Percentiles rank a stretch among this genome's conserved stretches.
Conservation (phyloP, 1,140 invertebrate genomes). For the Penaeus indicus region DNA sequence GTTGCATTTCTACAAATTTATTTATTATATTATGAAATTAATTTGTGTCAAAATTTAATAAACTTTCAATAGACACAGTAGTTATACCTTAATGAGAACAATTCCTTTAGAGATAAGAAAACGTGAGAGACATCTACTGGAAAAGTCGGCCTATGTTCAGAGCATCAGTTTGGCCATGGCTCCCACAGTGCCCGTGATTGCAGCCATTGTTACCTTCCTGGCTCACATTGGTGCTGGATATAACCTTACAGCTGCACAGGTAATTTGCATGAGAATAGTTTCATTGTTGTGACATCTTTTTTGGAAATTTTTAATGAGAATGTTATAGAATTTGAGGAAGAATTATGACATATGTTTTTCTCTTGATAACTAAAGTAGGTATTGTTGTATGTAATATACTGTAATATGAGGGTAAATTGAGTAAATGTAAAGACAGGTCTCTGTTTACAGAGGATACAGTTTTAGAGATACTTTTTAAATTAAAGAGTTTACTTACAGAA, state of each 20-base stretch:
- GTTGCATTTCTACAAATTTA: neutral
- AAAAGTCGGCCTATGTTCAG: conserved; percentile 78
- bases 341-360: no score
- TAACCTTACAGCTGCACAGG: conserved; percentile 80
- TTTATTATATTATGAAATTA: neutral
- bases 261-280: conserved; percentile 71
- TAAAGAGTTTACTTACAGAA: no score
- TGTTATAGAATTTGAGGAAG: neutral
- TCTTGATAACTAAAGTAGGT: no score
- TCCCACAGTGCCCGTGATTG: conserved; percentile 76
- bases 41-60: neutral
- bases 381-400: no score
- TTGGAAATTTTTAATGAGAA: neutral
- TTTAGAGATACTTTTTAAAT: no score
- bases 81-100: neutral
- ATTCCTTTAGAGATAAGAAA: conserved; percentile 76
- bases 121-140: conserved; percentile 73
- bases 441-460: no score
- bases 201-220: conserved; percentile 81
- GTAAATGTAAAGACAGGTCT: no score
- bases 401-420: no score
- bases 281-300: neutral
- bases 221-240: conserved; percentile 78
- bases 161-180: conserved; percentile 76
- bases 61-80: neutral